Percentiles rank a stretch among this genome's conserved stretches.
Evolutionary conservation across 2,888 invertebrate species (phyloP).

Genomic region (Drosophila monieri): DNA sequence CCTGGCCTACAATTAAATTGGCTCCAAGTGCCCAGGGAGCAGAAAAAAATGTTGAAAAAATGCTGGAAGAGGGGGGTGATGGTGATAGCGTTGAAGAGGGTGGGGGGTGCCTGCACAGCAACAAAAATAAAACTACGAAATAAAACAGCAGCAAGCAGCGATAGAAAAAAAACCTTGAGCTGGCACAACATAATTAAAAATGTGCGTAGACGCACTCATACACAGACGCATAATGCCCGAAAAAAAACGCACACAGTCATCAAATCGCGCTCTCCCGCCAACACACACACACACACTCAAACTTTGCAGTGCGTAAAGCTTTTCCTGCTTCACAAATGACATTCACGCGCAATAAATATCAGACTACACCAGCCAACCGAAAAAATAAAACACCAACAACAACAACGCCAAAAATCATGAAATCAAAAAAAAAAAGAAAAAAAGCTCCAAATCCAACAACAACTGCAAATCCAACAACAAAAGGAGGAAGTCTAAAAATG

Average conservation of each 20-base stretch:
- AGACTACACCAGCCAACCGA: conserved; percentile 15
- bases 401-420: conserved; percentile 26
- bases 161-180: conserved; percentile 75
- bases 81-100: conserved; percentile 29
- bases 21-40: conserved; percentile 58
- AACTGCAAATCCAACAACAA: conserved; percentile 72
- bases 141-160: conserved; percentile 53
- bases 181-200: conserved; percentile 80
- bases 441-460: conserved; percentile 74
- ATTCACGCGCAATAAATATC: conserved; percentile 75
- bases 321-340: conserved; percentile 73
- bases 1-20: conserved; percentile 75
- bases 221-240: conserved; percentile 8
- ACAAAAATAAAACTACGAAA: conserved; percentile 54
- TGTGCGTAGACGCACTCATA: conserved; percentile 72
- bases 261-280: conserved; percentile 1
- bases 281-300: neutral
- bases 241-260: conserved; percentile 10
- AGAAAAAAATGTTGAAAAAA: conserved; percentile 7
- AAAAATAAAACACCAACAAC: conserved; percentile 12
- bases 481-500: conserved; percentile 54
- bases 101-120: conserved; percentile 74
- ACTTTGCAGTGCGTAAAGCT: conserved; percentile 68
- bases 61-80: neutral
- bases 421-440: conserved; percentile 49